phyloP scores from a whole-genome alignment of 2,888 invertebrate species.

The Drosophila prostipennis region DNA sequence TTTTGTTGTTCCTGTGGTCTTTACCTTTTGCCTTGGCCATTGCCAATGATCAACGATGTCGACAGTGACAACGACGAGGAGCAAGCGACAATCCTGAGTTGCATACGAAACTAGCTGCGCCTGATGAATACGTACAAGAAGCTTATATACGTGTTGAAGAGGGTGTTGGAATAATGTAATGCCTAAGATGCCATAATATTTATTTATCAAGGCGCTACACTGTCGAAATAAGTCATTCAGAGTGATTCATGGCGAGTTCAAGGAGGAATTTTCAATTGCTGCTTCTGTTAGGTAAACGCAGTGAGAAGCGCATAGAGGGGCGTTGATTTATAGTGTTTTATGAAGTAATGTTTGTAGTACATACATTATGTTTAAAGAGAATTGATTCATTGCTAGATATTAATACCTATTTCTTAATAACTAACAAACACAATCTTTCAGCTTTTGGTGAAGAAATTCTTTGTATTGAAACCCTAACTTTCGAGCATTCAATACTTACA shows the following conservation, averaged over 20 bases:
- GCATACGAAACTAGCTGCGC: constrained; percentile 71
- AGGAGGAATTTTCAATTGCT: not conserved
- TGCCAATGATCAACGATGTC: constrained; percentile 76
- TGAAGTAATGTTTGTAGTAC: too few relatives aligned
- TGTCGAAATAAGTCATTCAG: constrained; percentile 4
- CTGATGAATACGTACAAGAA: constrained; percentile 42
- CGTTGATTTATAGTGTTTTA: not conserved
- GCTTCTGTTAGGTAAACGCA: not conserved
- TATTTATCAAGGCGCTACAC: constrained; percentile 42
- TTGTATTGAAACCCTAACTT: constrained; percentile 9
- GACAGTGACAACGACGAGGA: constrained; percentile 74
- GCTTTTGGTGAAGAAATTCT: constrained; percentile 4
- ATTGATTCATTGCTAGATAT: not conserved
- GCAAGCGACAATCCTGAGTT: constrained; percentile 79
- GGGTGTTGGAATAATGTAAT: constrained; percentile 42
- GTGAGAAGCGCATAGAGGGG: constrained; percentile 7
- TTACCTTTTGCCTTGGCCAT: constrained; percentile 37
- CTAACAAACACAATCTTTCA: not conserved
- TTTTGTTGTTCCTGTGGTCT: constrained; percentile 6
- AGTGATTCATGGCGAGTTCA: constrained; percentile 18
- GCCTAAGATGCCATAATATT: constrained; percentile 37
- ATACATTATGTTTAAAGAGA: not conserved
- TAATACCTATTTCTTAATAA: not conserved
- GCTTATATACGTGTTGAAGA: constrained; percentile 31
- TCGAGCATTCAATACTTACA: constrained; percentile 17